These are phyloP conservation scores for Erethizon dorsatum DNA, from an alignment of 2,797 vertebrate species.

Conservation along the genomic window DNA sequence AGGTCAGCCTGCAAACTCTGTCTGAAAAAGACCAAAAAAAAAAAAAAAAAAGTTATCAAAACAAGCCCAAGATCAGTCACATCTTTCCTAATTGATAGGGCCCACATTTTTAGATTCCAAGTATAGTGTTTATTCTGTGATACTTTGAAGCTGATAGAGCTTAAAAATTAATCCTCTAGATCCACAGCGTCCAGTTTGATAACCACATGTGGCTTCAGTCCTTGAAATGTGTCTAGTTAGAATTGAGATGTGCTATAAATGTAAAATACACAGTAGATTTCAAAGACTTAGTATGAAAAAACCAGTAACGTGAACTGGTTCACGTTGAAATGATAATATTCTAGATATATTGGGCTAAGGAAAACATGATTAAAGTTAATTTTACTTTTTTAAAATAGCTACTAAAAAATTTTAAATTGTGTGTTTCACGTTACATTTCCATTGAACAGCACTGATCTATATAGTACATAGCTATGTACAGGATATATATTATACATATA, in stretches of 20 bases:
- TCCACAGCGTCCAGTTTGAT: not conserved
- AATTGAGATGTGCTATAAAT: not conserved
- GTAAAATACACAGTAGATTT: constrained; percentile 19
- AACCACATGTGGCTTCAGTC: not conserved
- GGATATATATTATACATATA: not conserved
- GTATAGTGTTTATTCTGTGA: not conserved
- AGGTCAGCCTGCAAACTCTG: not conserved
- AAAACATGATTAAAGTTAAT: constrained; percentile 31
- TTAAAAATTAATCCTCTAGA: not conserved
- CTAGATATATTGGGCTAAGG: not conserved
- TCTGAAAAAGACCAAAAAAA: not conserved
- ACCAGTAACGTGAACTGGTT: not conserved
- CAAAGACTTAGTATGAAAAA: not conserved
- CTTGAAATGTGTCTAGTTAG: not conserved
- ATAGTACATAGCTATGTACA: constrained; percentile 1
- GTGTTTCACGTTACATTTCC: not conserved
- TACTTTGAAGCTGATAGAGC: not conserved
- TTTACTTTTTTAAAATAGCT: constrained; percentile 53
- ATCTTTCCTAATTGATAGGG: not conserved
- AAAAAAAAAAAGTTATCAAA: not conserved
- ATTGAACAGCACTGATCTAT: not conserved
- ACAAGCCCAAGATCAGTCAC: not conserved
- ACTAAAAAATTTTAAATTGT: not conserved
- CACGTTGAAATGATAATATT: constrained; percentile 22
- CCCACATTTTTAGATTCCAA: not conserved